These are phyloP conservation scores for Dolichoris vasculosae DNA, from an alignment of 1,140 invertebrate genomes.

Conservation along the genomic window DNA sequence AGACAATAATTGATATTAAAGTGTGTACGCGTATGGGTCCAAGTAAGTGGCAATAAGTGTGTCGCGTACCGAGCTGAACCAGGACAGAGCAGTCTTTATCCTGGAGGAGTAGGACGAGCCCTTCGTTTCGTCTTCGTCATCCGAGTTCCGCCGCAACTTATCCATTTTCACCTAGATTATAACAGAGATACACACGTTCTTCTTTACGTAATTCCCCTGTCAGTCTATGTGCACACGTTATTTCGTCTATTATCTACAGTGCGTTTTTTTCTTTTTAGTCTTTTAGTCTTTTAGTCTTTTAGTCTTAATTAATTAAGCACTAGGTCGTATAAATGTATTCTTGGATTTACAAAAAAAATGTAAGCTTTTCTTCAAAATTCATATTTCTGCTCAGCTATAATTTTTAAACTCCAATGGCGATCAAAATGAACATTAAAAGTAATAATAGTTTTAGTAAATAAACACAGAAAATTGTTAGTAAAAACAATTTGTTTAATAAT, in stretches of 20 bases:
- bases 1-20: neutral
- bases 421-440: conserved; percentile 9
- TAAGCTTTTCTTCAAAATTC: neutral
- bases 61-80: conserved; percentile 75
- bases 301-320: neutral
- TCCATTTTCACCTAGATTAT: conserved; percentile 74
- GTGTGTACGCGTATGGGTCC: conserved; percentile 67
- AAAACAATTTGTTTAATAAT: neutral
- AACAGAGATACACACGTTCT: conserved; percentile 67
- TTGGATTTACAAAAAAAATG: neutral
- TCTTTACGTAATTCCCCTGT: conserved; percentile 47
- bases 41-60: conserved; percentile 67
- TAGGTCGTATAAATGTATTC: neutral
- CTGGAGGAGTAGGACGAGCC: conserved; percentile 71
- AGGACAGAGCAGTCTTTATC: conserved; percentile 68
- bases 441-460: neutral
- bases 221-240: conserved; percentile 27
- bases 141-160: conserved; percentile 70
- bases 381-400: neutral
- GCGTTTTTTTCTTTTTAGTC: neutral
- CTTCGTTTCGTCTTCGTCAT: conserved; percentile 68
- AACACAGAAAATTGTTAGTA: neutral
- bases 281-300: neutral
- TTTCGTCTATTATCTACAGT: conserved; percentile 28
- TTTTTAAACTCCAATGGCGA: conserved; percentile 24